phyloP scores from a whole-genome alignment of 2,113 vertebrate species.

The Sturnira hondurensis region DNA sequence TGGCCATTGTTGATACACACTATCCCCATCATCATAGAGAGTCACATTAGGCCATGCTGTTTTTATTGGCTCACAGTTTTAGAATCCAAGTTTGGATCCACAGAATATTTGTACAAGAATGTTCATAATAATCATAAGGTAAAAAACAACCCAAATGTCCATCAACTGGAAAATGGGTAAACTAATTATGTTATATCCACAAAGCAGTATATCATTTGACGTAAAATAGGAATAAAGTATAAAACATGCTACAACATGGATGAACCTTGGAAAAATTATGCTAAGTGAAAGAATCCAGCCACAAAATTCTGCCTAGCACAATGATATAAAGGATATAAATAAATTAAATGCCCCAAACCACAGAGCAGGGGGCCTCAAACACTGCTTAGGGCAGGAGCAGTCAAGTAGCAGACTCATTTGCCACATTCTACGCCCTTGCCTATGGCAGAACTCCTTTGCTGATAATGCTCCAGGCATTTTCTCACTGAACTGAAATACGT shows the following conservation, averaged over 20 bases:
- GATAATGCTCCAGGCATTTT: slow-evolving; percentile 4
- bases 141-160: not conserved
- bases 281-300: not conserved
- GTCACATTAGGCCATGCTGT: not conserved
- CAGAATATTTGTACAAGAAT: not conserved
- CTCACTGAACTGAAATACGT: not conserved
- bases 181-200: not conserved
- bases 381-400: not conserved
- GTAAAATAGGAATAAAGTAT: not conserved
- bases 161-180: not conserved
- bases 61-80: not conserved
- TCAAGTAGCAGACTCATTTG: not conserved
- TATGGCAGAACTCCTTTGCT: not conserved
- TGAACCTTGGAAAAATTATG: not conserved
- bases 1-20: not conserved
- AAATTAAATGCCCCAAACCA: not conserved
- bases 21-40: not conserved
- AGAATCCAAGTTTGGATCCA: not conserved
- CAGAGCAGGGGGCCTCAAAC: not conserved
- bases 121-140: not conserved
- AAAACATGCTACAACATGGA: not conserved
- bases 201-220: not conserved
- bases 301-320: not conserved
- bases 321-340: not conserved
- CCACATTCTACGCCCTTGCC: not conserved